Percentiles rank a stretch among this genome's conserved stretches.
These are phyloP conservation scores for Lophius piscatorius DNA, from an alignment of 2,113 vertebrate species.

Conservation along the genomic window DNA sequence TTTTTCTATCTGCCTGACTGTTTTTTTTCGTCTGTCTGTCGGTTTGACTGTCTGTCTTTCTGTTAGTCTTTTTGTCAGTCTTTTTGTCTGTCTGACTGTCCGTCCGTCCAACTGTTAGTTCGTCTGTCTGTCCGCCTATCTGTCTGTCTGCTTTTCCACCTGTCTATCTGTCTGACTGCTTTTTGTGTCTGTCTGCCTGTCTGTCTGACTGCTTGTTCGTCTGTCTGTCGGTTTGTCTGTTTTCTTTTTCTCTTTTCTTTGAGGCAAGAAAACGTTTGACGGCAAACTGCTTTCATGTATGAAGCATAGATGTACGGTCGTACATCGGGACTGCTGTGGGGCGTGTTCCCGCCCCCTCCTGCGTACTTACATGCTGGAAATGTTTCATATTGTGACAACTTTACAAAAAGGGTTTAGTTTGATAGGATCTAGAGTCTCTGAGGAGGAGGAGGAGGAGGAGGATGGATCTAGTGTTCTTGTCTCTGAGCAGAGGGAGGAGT, in stretches of 20 bases:
- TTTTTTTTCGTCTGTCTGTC: too few species aligned
- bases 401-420: constrained; percentile 73
- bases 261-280: constrained; percentile 81
- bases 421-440: constrained; percentile 91
- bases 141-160: too few species aligned
- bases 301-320: constrained; percentile 81
- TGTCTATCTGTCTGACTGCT: too few species aligned
- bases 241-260: constrained; percentile 52
- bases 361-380: constrained; percentile 81
- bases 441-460: constrained; percentile 91
- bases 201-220: constrained; percentile 58
- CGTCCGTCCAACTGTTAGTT: too few species aligned
- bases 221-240: constrained; percentile 53
- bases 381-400: constrained; percentile 74
- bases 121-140: too few species aligned
- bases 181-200: constrained; percentile 67
- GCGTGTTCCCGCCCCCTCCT: constrained; percentile 73
- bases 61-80: constrained; percentile 53
- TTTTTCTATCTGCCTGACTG: too few species aligned
- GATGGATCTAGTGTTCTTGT: constrained; percentile 89
- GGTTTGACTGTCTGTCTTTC: too few species aligned
- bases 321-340: constrained; percentile 74
- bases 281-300: constrained; percentile 81
- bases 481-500: constrained; percentile 88
- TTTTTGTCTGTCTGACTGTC: constrained; percentile 62